Conservation (phyloP, 2,888 invertebrate genomes). For the Punctoribates punctum region DNA sequence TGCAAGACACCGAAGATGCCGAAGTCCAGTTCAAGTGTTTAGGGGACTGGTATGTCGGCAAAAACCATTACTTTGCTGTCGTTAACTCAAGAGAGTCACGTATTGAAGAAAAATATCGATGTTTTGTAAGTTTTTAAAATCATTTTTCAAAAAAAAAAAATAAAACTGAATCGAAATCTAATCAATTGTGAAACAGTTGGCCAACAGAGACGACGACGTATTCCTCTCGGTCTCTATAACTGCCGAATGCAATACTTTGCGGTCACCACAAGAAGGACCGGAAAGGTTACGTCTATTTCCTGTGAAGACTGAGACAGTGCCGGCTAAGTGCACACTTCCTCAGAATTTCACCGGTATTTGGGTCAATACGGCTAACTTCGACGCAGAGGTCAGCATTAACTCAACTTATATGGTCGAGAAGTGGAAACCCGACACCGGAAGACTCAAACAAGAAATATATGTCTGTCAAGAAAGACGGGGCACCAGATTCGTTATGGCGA, state of each 20-base stretch:
- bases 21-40: constrained; percentile 87
- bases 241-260: constrained; percentile 84
- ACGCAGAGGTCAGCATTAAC: constrained; percentile 88
- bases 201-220: constrained; percentile 88
- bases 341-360: constrained; percentile 91
- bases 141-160: not conserved
- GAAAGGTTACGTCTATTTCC: constrained; percentile 70
- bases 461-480: constrained; percentile 84
- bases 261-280: constrained; percentile 88
- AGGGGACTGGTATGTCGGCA: constrained; percentile 92
- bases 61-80: constrained; percentile 95
- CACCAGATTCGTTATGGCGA: constrained; percentile 88
- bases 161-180: not conserved
- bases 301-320: constrained; percentile 77
- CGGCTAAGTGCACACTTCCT: constrained; percentile 84
- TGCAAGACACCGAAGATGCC: constrained; percentile 85
- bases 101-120: constrained; percentile 88
- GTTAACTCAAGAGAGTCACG: constrained; percentile 93
- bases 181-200: constrained; percentile 57
- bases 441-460: constrained; percentile 75
- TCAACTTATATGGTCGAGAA: constrained; percentile 95
- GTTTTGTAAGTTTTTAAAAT: constrained; percentile 61
- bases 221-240: constrained; percentile 89
- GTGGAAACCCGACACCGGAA: constrained; percentile 85
- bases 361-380: constrained; percentile 96